Percentiles rank a stretch among this genome's conserved stretches.
phyloP scores from a whole-genome alignment of 2,888 invertebrate genomes.

The Orchesellides sinensis region DNA sequence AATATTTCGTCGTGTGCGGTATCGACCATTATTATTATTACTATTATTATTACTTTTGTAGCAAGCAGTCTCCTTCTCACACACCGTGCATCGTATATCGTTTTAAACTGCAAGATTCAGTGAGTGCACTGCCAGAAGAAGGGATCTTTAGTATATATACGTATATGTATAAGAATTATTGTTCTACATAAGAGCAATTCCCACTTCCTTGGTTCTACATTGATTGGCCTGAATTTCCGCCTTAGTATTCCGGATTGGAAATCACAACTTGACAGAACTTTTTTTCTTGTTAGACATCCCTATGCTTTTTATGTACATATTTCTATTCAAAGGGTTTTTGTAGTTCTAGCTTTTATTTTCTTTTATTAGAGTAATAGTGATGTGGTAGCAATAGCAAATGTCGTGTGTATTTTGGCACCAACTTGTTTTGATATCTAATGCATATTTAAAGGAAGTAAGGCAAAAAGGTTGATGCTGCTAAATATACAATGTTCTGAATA shows the following conservation, averaged over 20 bases:
- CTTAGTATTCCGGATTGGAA: conserved; percentile 63
- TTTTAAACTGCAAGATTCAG: no score
- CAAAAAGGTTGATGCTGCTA: neutral
- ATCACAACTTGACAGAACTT: conserved; percentile 48
- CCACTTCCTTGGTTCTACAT: conserved; percentile 25
- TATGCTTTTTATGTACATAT: neutral
- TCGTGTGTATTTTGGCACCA: neutral
- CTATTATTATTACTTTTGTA: conserved; percentile 34
- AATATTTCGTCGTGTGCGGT: conserved; percentile 16
- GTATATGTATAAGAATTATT: neutral
- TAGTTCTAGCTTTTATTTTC: neutral
- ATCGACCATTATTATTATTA: conserved; percentile 57
- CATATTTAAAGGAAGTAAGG: neutral
- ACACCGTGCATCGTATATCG: no score
- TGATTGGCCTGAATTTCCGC: conserved; percentile 43
- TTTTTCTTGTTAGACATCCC: neutral
- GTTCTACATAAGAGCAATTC: conserved; percentile 8
- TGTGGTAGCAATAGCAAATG: no score
- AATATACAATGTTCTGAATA: no score
- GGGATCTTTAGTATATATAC: neutral
- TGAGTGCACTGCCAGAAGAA: no score
- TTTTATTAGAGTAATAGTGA: neutral
- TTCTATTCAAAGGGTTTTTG: neutral
- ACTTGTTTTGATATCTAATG: neutral
- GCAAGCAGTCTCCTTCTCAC: no score